phyloP scores from a whole-genome alignment of 1,140 invertebrate genomes.

The Campodea augens region DNA sequence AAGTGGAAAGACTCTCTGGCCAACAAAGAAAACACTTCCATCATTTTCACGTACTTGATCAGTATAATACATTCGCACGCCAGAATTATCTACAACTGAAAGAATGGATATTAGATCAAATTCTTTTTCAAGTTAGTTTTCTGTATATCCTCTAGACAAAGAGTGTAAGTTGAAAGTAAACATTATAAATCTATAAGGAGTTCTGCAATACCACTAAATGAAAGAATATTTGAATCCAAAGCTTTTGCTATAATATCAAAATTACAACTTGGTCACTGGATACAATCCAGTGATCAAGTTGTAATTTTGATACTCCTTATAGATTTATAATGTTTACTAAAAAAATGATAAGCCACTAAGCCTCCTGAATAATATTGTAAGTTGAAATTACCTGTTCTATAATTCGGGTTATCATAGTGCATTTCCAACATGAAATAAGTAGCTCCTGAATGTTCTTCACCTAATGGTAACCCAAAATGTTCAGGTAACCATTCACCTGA shows the following conservation, averaged over 20 bases:
- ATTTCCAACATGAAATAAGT: slow-evolving; percentile 75
- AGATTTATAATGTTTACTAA: no score
- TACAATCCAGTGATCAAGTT: no score
- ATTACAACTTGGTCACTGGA: no score
- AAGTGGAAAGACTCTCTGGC: slow-evolving; percentile 55
- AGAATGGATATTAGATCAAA: slow-evolving; percentile 12
- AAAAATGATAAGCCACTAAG: no score
- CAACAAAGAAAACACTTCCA: slow-evolving; percentile 58
- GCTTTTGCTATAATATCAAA: no score
- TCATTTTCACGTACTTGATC: slow-evolving; percentile 45
- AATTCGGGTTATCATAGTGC: slow-evolving; percentile 62
- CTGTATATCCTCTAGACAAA: no score
- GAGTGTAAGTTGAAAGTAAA: no score
- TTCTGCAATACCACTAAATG: no score
- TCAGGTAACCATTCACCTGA: slow-evolving; percentile 58
- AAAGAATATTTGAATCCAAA: no score
- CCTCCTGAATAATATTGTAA: neutral
- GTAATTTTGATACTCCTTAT: no score
- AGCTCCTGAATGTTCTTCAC: slow-evolving; percentile 38
- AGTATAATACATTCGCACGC: slow-evolving; percentile 59
- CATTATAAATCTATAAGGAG: no score
- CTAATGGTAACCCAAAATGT: slow-evolving; percentile 61
- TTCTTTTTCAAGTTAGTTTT: no score
- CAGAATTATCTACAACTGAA: slow-evolving; percentile 52
- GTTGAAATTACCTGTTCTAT: slow-evolving; percentile 32